phyloP scores from a whole-genome alignment of 30 jellyfish, hydroid and myxozoan genomes.

The Pelagia noctiluca region DNA sequence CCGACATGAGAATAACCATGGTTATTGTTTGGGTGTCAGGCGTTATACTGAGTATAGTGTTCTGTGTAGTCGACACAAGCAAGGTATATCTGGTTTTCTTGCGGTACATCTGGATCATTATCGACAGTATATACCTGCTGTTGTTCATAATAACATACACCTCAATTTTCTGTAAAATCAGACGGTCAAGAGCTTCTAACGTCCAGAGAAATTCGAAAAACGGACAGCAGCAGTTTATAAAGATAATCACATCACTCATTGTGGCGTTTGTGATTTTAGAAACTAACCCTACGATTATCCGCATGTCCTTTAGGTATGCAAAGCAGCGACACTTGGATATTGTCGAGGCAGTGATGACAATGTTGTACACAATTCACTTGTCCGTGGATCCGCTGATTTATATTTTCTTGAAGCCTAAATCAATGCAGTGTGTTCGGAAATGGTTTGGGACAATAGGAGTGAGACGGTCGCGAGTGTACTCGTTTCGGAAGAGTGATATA shows the following conservation, averaged over 20 bases:
- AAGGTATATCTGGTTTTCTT: not conserved
- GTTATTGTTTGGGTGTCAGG: conserved; percentile 16
- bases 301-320: not conserved
- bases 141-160: conserved; percentile 4
- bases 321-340: not conserved
- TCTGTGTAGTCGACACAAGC: not conserved
- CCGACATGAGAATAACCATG: not conserved
- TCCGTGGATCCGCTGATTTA: conserved; percentile 36
- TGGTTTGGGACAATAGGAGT: not conserved
- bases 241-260: not conserved
- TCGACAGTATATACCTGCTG: not conserved
- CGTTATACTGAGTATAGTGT: not conserved
- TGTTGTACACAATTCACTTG: conserved; percentile 9
- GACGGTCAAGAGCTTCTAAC: not conserved
- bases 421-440: not conserved
- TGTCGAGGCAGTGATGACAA: not conserved
- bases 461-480: not conserved
- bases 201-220: not conserved
- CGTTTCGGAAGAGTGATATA: not conserved
- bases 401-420: conserved; percentile 18
- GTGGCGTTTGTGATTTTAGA: conserved; percentile 10
- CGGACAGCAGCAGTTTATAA: conserved; percentile 9
- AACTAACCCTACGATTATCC: not conserved
- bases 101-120: not conserved
- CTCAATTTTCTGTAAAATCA: conserved; percentile 4